These are phyloP conservation scores for Bombus superbus DNA, from an alignment of 1,140 invertebrate genomes.

Conservation along the genomic window DNA sequence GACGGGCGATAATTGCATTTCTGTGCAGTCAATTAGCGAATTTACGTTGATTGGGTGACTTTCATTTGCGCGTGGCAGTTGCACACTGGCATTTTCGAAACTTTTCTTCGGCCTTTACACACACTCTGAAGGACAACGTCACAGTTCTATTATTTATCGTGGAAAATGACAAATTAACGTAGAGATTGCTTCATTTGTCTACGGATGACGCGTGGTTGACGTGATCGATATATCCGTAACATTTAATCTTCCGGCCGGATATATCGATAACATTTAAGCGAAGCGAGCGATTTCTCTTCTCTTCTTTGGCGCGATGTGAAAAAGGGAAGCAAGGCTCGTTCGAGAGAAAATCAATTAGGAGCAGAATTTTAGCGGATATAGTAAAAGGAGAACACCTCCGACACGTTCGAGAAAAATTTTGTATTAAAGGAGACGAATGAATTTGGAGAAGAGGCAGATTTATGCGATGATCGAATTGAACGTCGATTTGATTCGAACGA, in stretches of 20 bases:
- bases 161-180: conserved; percentile 15
- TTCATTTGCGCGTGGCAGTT: neutral
- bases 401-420: neutral
- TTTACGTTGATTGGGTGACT: neutral
- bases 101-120: neutral
- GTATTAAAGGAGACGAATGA: neutral
- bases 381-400: neutral
- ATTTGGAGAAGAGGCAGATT: neutral
- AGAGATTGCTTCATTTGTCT: conserved; percentile 11
- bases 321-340: neutral
- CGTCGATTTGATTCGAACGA: neutral
- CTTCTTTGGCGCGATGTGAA: neutral
- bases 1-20: neutral
- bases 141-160: neutral
- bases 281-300: neutral
- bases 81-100: neutral
- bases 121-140: too few species aligned
- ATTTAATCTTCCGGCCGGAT: neutral
- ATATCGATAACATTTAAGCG: neutral
- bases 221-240: neutral
- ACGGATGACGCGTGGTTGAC: neutral
- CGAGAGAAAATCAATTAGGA: neutral
- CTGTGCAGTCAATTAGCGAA: neutral
- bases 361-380: neutral
- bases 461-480: neutral